phyloP scores from a whole-genome alignment of 2,888 invertebrate species.

The Tromatobia lineatoria region DNA sequence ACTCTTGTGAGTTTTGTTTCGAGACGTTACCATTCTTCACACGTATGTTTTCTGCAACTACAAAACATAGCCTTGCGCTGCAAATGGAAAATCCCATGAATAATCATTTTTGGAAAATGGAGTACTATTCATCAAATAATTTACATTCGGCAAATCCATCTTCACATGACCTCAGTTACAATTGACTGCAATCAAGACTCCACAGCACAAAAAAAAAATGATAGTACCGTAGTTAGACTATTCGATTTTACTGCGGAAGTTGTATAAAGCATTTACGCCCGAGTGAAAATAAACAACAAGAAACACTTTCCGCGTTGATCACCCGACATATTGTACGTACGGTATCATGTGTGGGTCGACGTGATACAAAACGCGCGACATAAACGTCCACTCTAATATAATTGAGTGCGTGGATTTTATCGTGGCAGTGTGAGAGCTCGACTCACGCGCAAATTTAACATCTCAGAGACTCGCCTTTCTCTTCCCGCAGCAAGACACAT shows the following conservation, averaged over 20 bases:
- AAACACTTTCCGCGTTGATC: conserved; percentile 44
- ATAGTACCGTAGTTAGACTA: neutral
- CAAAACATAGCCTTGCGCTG: too few relatives aligned
- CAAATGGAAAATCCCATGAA: too few relatives aligned
- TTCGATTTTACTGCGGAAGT: neutral
- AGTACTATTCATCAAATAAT: neutral
- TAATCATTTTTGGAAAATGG: too few relatives aligned
- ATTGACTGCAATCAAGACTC: neutral
- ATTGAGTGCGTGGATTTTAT: conserved; percentile 71
- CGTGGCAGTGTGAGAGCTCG: conserved; percentile 40
- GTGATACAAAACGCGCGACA: conserved; percentile 63
- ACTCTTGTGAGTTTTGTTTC: conserved; percentile 19
- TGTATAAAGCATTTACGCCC: neutral
- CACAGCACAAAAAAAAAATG: neutral
- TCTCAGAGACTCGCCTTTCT: conserved; percentile 50
- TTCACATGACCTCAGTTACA: neutral
- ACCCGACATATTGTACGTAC: neutral
- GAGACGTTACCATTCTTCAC: too few relatives aligned
- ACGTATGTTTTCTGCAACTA: too few relatives aligned
- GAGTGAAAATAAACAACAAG: conserved; percentile 14
- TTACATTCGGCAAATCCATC: neutral
- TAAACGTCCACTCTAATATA: conserved; percentile 69
- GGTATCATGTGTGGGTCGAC: conserved; percentile 62
- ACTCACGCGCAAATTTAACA: conserved; percentile 43
- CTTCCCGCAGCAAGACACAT: conserved; percentile 45